These are phyloP conservation scores for Tenthredo amoena DNA, from an alignment of 2,888 invertebrate genomes.

Conservation along the genomic window DNA sequence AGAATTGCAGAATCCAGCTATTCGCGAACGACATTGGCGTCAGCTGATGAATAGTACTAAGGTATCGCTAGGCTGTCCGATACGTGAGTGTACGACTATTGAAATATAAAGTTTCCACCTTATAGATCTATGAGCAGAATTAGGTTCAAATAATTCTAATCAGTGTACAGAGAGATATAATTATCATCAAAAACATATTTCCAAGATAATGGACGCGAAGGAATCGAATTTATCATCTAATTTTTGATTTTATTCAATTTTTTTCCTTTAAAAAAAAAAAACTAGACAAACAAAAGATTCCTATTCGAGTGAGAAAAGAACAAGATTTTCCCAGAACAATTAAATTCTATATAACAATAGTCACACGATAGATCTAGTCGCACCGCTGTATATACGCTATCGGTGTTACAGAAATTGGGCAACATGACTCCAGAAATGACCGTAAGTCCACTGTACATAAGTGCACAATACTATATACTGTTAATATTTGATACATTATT, in stretches of 20 bases:
- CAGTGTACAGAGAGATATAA: not conserved
- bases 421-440: conserved; percentile 78
- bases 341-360: conserved; percentile 39
- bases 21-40: conserved; percentile 97
- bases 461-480: conserved; percentile 61
- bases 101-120: conserved; percentile 23
- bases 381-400: conserved; percentile 78
- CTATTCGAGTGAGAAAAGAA: not conserved
- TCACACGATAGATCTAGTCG: conserved; percentile 66
- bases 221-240: not conserved
- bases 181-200: not conserved
- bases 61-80: conserved; percentile 79
- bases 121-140: not conserved
- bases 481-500: conserved; percentile 7
- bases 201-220: not conserved
- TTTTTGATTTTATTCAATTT: not conserved
- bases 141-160: not conserved
- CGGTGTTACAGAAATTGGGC: conserved; percentile 78
- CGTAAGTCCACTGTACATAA: conserved; percentile 78
- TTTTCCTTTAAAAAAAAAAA: not conserved
- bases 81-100: conserved; percentile 46
- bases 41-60: conserved; percentile 98
- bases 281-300: not conserved
- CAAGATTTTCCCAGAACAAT: not conserved
- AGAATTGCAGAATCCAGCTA: conserved; percentile 97